Base-by-base conservation (phyloP, 2,888 invertebrate genomes). In the Petrolisthes manimaculis region DNA sequence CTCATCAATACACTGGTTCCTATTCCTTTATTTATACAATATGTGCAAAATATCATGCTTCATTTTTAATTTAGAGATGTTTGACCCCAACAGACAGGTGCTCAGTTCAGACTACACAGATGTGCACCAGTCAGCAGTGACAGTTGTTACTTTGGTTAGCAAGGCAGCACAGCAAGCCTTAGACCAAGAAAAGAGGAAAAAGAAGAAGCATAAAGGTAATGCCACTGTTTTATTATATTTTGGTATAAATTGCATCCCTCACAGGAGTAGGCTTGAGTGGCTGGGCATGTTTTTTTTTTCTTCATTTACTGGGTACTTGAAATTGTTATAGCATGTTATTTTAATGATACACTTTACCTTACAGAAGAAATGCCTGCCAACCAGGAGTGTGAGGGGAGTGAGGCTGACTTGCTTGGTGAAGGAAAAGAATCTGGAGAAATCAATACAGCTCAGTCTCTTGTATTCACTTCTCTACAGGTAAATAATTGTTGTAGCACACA, bases 381-480 rank as follows among this genome's bases (percentile, higher is more conserved):
- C 92, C 93, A 93, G 91, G 94, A 94, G 90, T 92, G 92, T 67
- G 87, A 93, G 92, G 78, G 93, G 93, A 90, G 91, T 89, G 93
- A 92, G 84, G 91, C 93, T 18, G 95, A 95, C 92, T 94, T 95
- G 0, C 92, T 96, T 21, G 97, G 97, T 0, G 98, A 98, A 93
- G 98, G 98, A 2, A 97, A 96, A 0, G 95, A 95, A 71, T 94
- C 94, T 0, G 98, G 97, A 0, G 96, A 96, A 92, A 95, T 99
- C 86, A 94, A 95, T 8, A 96, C 97, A 0, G 97, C 84, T 55
- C 96, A 96, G 92, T 98, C 98, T 0, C 94, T 98, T 74, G 97
- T 97, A 12, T 99, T 98, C 93, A 97, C 98, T 3, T 95, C 97
- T 21, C 93, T 99, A 69, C 99, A 99, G 94, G 97, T 98, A 84